Evolutionary conservation across 2,797 vertebrate species (phyloP), one percentile per base, ranked within the genome.

Genomic region (Poecile montanus): DNA sequence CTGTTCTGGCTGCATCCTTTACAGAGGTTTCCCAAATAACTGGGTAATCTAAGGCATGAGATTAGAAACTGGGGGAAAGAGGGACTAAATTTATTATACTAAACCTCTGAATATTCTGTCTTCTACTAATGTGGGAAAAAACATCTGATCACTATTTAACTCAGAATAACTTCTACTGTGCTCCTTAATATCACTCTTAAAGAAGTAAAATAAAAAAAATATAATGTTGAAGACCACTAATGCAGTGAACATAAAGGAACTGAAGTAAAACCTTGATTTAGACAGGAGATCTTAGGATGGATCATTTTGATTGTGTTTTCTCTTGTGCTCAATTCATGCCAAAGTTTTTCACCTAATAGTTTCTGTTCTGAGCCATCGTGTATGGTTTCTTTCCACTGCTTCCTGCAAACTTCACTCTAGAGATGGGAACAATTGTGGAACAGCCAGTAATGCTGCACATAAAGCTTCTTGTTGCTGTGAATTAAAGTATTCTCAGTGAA

Each of bases 381-480:
- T 29, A 6, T 38, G 20, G 32, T 68, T 92, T 60, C 65, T 72
- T 85, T 71, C 58, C 26, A 21, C 9, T 75, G 2, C 56, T 70
- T 85, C 47, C 77, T 75, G 21, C 21, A 88, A 95, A 86, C 11
- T 48, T 91, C 47, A 84, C 89, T 81, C 91, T 44, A 60, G 82
- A 75, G 82, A 78, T 45, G 65, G 17, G 17, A 81, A 34, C 51
- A 75, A 8, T 50, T 60, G 47, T 57, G 56, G 76, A 75, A 85
- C 34, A 73, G 53, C 12, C 60, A 85, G 20, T 74, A 87, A 90
- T 71, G 71, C 21, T 83, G 36, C 26, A 60, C 72, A 81, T 91
- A 81, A 92, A 92, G 51, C 48, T 96, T 92, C 73, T 50, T 32
- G 19, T 60, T 44, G 19, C 34, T 89, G 54, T 42, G 36, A 89